Evolutionary conservation across 2,797 vertebrate species (phyloP), one percentile per base, ranked within the genome.

Genomic region (Dendrocincla tyrannina): DNA sequence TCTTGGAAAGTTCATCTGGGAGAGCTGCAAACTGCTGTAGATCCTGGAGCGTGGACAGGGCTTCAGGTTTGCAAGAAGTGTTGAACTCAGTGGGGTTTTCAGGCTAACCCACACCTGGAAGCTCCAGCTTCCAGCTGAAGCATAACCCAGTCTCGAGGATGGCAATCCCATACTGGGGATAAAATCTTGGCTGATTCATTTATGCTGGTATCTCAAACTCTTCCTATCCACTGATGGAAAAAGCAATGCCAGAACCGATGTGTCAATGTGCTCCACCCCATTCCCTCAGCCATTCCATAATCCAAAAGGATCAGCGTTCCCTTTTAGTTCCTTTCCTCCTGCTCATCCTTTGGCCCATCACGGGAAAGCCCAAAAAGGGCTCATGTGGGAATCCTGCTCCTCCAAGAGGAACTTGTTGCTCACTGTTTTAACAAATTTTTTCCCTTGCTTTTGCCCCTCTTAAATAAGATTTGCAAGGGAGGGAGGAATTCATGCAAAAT

Each of bases 141-240:
- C 5, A 33, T 33, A n/a, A 9, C 39, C 52, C 24, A 24, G 1
- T 24, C 32, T 69, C 32, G 28, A 60, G 63, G 58, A 27, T 22
- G n/a, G 23, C 30, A 53, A 0, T 47, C 27, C 13, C 1, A 0
- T 25, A 11, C 0, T 52, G 41, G 52, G 35, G 56, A 49, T 33
- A 15, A 77, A 84, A 41, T 41, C 30, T 5, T 62, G 75, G n/a
- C 41, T 10, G 28, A 37, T 75, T 35, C 3, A 23, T 74, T 47
- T 32, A 47, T 41, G 22, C 9, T 53, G 53, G 5, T 58, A 16
- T 28, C 60, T 73, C 24, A 72, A 62, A n/a, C 63, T 39, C 13
- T 23, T n/a, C 30, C 35, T 73, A 2, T 32, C 11, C 11, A 10
- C 62, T 0, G 0, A 70, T 32, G 28, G 30, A 84, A 62, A 88